Percentiles rank a stretch among this genome's conserved stretches.
These are phyloP conservation scores for Tragelaphus imberbis DNA, from an alignment of 2,113 vertebrate genomes.

Conservation along the genomic window DNA sequence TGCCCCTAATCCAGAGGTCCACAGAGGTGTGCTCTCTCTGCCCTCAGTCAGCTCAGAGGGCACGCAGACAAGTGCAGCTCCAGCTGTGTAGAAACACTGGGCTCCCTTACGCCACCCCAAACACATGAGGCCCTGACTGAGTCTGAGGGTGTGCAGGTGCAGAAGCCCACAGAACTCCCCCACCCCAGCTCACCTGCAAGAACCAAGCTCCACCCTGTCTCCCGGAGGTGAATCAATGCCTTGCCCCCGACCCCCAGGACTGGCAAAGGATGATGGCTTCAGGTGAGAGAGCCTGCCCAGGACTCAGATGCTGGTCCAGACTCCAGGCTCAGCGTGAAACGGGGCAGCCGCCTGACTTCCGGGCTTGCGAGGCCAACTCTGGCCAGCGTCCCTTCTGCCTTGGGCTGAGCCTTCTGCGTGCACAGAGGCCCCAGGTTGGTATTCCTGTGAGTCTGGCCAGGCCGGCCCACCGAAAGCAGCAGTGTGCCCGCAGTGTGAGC, in stretches of 20 bases:
- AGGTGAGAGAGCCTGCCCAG: too few species aligned
- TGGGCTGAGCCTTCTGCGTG: background rate
- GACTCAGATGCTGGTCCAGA: background rate
- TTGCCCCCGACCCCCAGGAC: background rate
- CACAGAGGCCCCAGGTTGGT: background rate
- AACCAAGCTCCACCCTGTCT: background rate
- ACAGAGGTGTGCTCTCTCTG: too few species aligned
- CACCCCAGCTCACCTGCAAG: background rate
- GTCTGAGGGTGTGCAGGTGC: background rate
- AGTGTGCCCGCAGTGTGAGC: accelerated
- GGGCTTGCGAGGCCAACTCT: accelerated
- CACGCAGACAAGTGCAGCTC: accelerated
- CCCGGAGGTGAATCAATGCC: background rate
- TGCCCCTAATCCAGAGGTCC: background rate
- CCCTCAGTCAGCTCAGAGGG: background rate
- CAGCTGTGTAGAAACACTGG: background rate
- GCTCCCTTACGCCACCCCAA: accelerated
- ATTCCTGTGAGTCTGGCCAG: background rate
- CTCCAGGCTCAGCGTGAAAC: background rate
- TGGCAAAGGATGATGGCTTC: background rate
- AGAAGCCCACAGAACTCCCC: background rate
- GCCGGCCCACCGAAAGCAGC: accelerated
- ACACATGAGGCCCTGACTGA: accelerated
- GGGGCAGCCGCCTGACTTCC: accelerated
- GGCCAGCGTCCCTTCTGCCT: background rate